Evolutionary conservation across 2,113 vertebrate species (phyloP), one percentile per base, ranked within the genome.

Genomic region (Azemiops feae): DNA sequence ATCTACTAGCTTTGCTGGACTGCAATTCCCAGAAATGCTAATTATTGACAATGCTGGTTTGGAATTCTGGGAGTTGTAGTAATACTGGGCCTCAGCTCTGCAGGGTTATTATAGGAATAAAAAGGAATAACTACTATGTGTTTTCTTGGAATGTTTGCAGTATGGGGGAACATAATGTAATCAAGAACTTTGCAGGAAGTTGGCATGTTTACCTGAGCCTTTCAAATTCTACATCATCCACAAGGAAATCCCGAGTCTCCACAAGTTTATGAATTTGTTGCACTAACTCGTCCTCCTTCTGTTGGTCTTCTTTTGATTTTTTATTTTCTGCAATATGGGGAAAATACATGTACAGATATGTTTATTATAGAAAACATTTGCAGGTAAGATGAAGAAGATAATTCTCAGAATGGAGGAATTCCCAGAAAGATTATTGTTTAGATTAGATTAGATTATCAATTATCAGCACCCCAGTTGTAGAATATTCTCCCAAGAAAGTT

Each of bases 191-290:
- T 39, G n/a, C 34, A 34, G n/a, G 2, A 81, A 39, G n/a, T 57
- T 86, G 34, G 43, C 69, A 92, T 20, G 22, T 16, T 45, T 97
- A 98, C 98, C 98, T 98, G 96, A 99, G 98, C 89, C 98, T 97
- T 96, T 99, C 98, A 85, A 99, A 98, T 95, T 99, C 98, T 93
- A 98, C 98, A 4, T 99, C 98, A 0, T 99, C 98, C 97, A 99
- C 98, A 58, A 99, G 96, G 96, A 98, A 99, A 96, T 99, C 98
- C 93, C 98, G 97, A 0, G 98, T 98, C 95, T 99, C 98, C 90
- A 99, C 98, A 95, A 99, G 97, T 96, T 99, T 99, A 93, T 98
- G 98, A 93, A 99, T 98, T 96, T 98, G 98, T 89, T 98, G 98
- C 69, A 99, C 97, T 1, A 99, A 97, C 45, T 99, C 98, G 39